Conservation (phyloP, 2,113 vertebrate species). For the Gadus macrocephalus region DNA sequence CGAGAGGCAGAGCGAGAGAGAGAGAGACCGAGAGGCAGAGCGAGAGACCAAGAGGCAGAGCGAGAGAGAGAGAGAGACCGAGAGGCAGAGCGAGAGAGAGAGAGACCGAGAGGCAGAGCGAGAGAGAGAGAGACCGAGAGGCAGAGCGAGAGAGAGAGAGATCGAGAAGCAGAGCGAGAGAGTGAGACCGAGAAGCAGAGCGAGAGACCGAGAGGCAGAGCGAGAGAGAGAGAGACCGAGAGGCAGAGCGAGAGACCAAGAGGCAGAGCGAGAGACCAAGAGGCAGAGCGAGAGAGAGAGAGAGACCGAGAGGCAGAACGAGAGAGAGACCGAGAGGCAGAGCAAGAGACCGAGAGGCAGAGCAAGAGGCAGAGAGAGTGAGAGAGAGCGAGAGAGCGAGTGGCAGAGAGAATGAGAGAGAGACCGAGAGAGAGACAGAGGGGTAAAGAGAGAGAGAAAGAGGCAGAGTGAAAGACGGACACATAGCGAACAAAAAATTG, state of each 20-base stretch:
- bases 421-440: conserved; percentile 14
- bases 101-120: conserved; percentile 11
- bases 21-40: neutral
- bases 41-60: conserved; percentile 4
- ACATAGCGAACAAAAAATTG: conserved; percentile 7
- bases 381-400: conserved; percentile 36
- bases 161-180: neutral
- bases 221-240: neutral
- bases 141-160: conserved; percentile 17
- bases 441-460: conserved; percentile 23
- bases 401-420: neutral
- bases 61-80: conserved; percentile 35
- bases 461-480: conserved; percentile 4
- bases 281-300: conserved; percentile 13
- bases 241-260: neutral
- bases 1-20: conserved; percentile 49
- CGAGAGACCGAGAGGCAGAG: conserved; percentile 13
- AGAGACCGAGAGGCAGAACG: conserved; percentile 43
- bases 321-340: too few species aligned
- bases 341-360: conserved; percentile 10
- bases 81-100: neutral
- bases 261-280: conserved; percentile 1
- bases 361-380: too few species aligned
- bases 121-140: conserved; percentile 21
- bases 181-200: neutral